Percentiles rank a stretch among this genome's conserved stretches.
Conservation (phyloP, 2,113 vertebrate species). For the Apteryx owenii region DNA sequence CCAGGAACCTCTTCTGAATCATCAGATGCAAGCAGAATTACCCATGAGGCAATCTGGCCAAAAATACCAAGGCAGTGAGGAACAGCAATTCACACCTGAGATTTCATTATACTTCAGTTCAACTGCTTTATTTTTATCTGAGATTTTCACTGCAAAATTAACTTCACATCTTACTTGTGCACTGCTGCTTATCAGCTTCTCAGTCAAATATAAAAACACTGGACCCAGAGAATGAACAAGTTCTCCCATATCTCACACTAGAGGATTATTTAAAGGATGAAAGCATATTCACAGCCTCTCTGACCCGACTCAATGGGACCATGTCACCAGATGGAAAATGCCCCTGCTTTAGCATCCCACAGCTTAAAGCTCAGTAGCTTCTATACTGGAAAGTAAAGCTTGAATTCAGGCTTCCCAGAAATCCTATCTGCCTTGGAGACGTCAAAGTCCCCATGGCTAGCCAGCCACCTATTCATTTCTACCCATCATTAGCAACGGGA, state of each 20-base stretch:
- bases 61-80: not conserved
- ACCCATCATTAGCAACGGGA: not conserved
- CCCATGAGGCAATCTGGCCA: not conserved
- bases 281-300: not conserved
- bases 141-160: not conserved
- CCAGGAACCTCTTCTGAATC: not conserved
- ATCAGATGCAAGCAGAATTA: not conserved
- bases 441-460: not conserved
- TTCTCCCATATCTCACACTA: not conserved
- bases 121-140: not conserved
- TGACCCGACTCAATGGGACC: not conserved
- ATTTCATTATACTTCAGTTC: not conserved
- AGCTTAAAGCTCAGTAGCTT: not conserved
- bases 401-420: not conserved
- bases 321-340: not conserved
- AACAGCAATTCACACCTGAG: not conserved
- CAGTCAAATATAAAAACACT: not conserved
- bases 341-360: not conserved
- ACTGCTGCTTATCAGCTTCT: not conserved
- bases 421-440: not conserved
- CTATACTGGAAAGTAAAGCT: not conserved
- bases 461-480: not conserved
- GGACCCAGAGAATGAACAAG: not conserved
- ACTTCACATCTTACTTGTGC: not conserved
- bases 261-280: not conserved